phyloP scores from a whole-genome alignment of 2,113 vertebrate species.

The Labeo rohita region DNA sequence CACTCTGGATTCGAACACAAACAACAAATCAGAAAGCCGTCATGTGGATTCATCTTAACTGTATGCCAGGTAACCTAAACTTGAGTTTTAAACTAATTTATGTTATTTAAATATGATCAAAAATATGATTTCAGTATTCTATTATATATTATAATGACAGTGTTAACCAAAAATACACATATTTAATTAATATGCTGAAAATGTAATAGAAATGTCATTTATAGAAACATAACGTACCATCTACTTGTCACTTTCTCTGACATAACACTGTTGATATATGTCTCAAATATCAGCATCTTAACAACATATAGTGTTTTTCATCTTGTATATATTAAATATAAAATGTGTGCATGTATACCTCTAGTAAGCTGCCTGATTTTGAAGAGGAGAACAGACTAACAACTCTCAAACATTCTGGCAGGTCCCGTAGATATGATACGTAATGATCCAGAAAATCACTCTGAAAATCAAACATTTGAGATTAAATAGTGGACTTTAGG shows the following conservation, averaged over 20 bases:
- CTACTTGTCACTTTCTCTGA: neutral
- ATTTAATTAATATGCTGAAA: neutral
- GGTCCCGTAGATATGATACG: conserved; percentile 91
- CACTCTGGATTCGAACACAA: conserved; percentile 64
- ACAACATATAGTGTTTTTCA: neutral
- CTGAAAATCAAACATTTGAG: conserved; percentile 68
- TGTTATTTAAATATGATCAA: neutral
- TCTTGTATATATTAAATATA: neutral
- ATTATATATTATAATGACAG: neutral
- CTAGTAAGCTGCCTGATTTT: conserved; percentile 65
- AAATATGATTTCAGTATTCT: neutral
- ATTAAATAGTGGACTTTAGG: neutral
- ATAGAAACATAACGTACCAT: neutral
- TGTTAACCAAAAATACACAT: neutral
- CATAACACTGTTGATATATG: neutral
- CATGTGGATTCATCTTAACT: neutral
- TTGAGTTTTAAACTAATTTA: neutral
- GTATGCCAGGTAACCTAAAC: neutral
- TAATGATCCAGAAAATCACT: conserved; percentile 96
- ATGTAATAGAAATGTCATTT: neutral
- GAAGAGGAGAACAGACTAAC: conserved; percentile 76
- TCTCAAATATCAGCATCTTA: neutral
- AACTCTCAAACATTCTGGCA: conserved; percentile 91
- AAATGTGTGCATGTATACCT: conserved; percentile 65
- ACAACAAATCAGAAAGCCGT: conserved; percentile 28